Evolutionary conservation across 1,140 invertebrate genomes (phyloP), one percentile per base, ranked within the genome.

Genomic region (Olivierus martensii): DNA sequence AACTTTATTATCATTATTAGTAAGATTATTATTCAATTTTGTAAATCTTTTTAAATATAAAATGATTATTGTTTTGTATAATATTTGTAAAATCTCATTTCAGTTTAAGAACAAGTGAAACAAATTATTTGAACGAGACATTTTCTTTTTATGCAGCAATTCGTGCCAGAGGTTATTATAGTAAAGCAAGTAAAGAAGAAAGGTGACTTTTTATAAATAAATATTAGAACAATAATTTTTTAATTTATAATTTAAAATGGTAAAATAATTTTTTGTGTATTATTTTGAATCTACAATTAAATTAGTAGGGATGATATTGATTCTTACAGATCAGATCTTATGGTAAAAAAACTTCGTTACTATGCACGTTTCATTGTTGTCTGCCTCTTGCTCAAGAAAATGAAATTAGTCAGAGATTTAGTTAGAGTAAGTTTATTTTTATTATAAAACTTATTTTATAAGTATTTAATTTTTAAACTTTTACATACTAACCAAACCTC

Each of bases 1-100:
- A 98, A 72, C 80, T 98, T 17, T 97, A 97, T 72, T 98, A 97
- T 68, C 92, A 97, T 72, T 98, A 96, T 71, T 98, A 98, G 86
- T 90, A 75, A 83, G 84, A 28, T 18, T 15, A 51, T 5, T 3
- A 49, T 34, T 18, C 51, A 10, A 21, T n/a, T 51, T 36, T 43
- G 41, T 17, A 43, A 5, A 43, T 12, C 38, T 12, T 12, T 39
- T 39, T 39, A 39, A n/a, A 18, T 43, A 6, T 28, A 28, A 28
- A 28, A 28, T 28, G 28, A 28, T 28, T n/a, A n/a, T n/a, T n/a
- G n/a, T n/a, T n/a, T n/a, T n/a, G 9, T 43, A 7, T 42, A 17
- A 51, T 46, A 15, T 38, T 53, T 41, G 18, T 51, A 53, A 42
- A 38, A 36, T 65, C 55, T 53, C 67, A 77, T 62, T 66, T 49